These are phyloP conservation scores for Metalampra italica DNA, from an alignment of 2,888 invertebrate species.

Conservation along the genomic window DNA sequence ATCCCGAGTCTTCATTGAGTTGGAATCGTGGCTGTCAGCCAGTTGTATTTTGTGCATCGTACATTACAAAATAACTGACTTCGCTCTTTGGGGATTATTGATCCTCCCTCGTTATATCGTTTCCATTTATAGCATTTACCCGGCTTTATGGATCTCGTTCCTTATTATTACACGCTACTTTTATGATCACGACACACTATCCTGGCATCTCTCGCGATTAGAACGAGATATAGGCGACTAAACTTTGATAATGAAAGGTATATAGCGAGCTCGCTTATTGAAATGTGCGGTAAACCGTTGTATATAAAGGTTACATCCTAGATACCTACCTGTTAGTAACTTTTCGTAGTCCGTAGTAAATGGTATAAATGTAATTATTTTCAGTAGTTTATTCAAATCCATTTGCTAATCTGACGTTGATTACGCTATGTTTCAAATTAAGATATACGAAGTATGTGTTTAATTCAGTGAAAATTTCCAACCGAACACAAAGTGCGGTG, in stretches of 20 bases:
- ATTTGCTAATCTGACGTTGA: too few relatives aligned
- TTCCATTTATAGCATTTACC: slow-evolving; percentile 13
- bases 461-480: too few relatives aligned
- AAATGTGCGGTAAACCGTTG: slow-evolving; percentile 2
- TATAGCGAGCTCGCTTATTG: slow-evolving; percentile 12
- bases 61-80: slow-evolving; percentile 25
- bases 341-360: too few relatives aligned
- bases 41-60: slow-evolving; percentile 51
- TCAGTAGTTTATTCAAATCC: too few relatives aligned
- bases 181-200: slow-evolving; percentile 14
- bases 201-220: slow-evolving; percentile 10
- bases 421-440: too few relatives aligned
- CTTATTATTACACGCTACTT: slow-evolving; percentile 8
- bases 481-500: not conserved
- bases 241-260: slow-evolving; percentile 6
- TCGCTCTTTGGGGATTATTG: slow-evolving; percentile 31
- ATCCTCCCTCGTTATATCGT: slow-evolving; percentile 22
- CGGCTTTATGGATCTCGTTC: slow-evolving; percentile 11
- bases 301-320: not conserved
- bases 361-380: too few relatives aligned
- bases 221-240: slow-evolving; percentile 9
- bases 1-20: slow-evolving; percentile 41
- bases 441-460: too few relatives aligned
- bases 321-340: too few relatives aligned
- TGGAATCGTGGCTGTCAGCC: slow-evolving; percentile 53